Percentiles rank a stretch among this genome's conserved stretches.
Evolutionary conservation across 2,888 invertebrate genomes (phyloP).

Genomic region (Idaea biselata): DNA sequence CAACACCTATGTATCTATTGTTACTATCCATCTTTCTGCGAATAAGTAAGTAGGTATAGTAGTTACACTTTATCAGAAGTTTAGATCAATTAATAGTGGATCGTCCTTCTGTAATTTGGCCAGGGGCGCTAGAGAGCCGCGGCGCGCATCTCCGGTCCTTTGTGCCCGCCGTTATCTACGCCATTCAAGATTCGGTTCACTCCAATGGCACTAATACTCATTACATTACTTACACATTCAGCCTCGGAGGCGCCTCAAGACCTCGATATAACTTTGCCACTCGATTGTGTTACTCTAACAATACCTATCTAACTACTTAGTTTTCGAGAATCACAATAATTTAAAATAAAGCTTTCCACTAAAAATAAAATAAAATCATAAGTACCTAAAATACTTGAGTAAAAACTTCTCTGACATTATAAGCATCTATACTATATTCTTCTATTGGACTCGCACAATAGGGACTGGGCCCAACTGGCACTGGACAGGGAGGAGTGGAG

Average conservation of each 20-base stretch:
- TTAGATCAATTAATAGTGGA: conserved; percentile 43
- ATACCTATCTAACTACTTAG: conserved; percentile 17
- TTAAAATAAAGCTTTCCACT: too few species aligned
- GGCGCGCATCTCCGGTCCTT: conserved; percentile 71
- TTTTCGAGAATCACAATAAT: too few species aligned
- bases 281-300: conserved; percentile 36
- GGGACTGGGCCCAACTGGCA: too few species aligned
- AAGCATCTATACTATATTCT: too few species aligned
- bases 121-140: conserved; percentile 40
- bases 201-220: conserved; percentile 28
- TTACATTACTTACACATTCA: conserved; percentile 36
- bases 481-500: too few species aligned
- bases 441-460: too few species aligned
- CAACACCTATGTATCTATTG: neutral
- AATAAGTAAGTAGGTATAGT: neutral
- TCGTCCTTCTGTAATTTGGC: conserved; percentile 46
- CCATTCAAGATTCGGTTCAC: conserved; percentile 76
- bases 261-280: conserved; percentile 34
- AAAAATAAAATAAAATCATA: too few species aligned
- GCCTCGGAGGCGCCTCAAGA: conserved; percentile 31
- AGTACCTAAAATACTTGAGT: too few species aligned
- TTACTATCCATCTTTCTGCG: neutral
- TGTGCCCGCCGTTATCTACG: conserved; percentile 67
- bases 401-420: too few species aligned
- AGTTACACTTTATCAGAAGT: neutral